Base-by-base conservation (phyloP, 1,140 invertebrate species). In the Aphis gossypii region DNA sequence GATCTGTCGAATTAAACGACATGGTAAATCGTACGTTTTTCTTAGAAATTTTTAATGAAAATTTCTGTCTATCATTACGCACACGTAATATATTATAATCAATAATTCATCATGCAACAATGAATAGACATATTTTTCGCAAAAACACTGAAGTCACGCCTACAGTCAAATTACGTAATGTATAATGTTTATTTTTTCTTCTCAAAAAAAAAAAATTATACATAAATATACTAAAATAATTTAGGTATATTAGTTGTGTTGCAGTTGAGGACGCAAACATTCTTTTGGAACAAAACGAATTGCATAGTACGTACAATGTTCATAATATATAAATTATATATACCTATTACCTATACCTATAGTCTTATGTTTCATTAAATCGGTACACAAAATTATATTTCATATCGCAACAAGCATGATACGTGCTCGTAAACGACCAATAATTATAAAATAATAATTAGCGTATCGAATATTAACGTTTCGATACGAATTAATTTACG, bases 361-460 rank as follows among this genome's bases (percentile, higher is more conserved):
- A 6, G 4, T 41, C 6, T 1, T 30, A 48, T 11, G 44, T 87
- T 18, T 30, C 11, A 46, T 30, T 86, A 18, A 14, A 86, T 44
- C 8, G 25, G 84, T 18, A 46, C 41, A 30, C 84, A 41, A 41
- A 41, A 41, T 41, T 41, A 41, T 41, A 41, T 41, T 46, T 38
- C 41, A 23, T 84, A 84, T 84, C 41, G 6, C 18, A 0, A 20
- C 82, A 2, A 9, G 21, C 41, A 25, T 11, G 21, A 84, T 44
- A 44, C 35, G 3, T 30, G 25, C n/a, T n/a, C 30, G 30, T 18
- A n/a, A 6, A 87, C 25, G 14, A 20, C 1, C 18, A 54, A 90
- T 90, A 54, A 90, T 90, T 60, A 56, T 60, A 90, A 90, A 60
- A 60, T 90, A 90, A 90, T 90, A 90, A 90, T 90, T 60, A 60